Evolutionary conservation across 2,888 invertebrate species (phyloP).

Genomic region (Monopis laevigella): DNA sequence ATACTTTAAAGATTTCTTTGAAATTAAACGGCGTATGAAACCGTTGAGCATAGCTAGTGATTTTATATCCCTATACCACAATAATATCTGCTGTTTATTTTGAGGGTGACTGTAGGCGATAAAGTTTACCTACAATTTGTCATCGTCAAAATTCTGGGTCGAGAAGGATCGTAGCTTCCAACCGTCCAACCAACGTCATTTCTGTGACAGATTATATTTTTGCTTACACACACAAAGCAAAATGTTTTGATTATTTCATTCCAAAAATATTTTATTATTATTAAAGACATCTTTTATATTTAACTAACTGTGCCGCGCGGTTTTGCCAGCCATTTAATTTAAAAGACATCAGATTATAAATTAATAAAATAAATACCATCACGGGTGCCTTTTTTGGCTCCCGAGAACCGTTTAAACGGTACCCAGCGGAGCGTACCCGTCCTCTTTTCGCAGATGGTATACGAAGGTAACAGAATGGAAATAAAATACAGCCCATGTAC

Average conservation of each 20-base stretch:
- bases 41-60: too few species aligned
- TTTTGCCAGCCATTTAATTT: neutral
- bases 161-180: too few species aligned
- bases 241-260: neutral
- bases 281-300: neutral
- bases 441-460: too few species aligned
- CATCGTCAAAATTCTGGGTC: constrained; percentile 9
- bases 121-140: constrained; percentile 4
- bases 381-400: too few species aligned
- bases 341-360: too few species aligned
- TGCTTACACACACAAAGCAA: neutral
- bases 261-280: neutral
- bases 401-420: too few species aligned
- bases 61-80: too few species aligned
- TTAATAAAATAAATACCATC: neutral
- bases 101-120: neutral
- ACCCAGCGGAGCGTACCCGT: too few species aligned
- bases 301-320: neutral
- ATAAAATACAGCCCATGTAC: too few species aligned
- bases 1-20: too few species aligned
- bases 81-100: neutral
- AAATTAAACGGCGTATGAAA: too few species aligned
- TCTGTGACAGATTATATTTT: constrained; percentile 3
- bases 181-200: constrained; percentile 4
- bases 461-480: too few species aligned